phyloP scores from a whole-genome alignment of 2,797 vertebrate genomes.

The Enteromius radiatus region DNA sequence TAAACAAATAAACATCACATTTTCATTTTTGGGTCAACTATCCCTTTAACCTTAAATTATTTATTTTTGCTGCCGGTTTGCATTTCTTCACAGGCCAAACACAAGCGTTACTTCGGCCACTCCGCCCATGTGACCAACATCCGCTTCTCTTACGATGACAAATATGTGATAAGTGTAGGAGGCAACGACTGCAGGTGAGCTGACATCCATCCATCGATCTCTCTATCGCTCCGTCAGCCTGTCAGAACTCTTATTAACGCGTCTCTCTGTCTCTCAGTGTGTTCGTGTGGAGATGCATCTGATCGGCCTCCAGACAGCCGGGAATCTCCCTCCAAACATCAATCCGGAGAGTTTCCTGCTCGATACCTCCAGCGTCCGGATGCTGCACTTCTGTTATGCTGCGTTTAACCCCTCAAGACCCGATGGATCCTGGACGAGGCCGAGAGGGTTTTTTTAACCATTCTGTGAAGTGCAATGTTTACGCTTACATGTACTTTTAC shows the following conservation, averaged over 20 bases:
- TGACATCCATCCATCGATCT: not conserved
- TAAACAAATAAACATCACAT: no score
- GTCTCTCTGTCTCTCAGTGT: slow-evolving; percentile 73
- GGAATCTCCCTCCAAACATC: not conserved
- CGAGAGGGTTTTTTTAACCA: slow-evolving; percentile 17
- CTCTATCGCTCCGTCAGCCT: not conserved
- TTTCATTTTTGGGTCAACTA: no score
- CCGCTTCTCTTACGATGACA: slow-evolving; percentile 93
- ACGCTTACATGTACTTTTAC: slow-evolving; percentile 52
- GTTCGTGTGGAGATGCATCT: slow-evolving; percentile 92
- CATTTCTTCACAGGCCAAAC: slow-evolving; percentile 83
- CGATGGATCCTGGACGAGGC: not conserved
- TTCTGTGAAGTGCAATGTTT: slow-evolving; percentile 61
- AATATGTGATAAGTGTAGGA: slow-evolving; percentile 90
- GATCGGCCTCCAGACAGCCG: slow-evolving; percentile 54
- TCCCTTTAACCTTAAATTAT: no score
- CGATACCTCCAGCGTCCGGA: slow-evolving; percentile 59
- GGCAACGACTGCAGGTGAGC: slow-evolving; percentile 94
- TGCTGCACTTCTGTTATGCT: slow-evolving; percentile 60
- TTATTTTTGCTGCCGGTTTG: not conserved
- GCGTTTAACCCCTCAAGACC: slow-evolving; percentile 35
- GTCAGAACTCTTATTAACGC: not conserved
- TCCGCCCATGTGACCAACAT: slow-evolving; percentile 93
- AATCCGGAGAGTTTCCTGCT: slow-evolving; percentile 16
- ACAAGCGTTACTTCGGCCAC: slow-evolving; percentile 94